phyloP scores from a whole-genome alignment of 1,140 invertebrate species.

The Drosophila sulfurigaster region DNA sequence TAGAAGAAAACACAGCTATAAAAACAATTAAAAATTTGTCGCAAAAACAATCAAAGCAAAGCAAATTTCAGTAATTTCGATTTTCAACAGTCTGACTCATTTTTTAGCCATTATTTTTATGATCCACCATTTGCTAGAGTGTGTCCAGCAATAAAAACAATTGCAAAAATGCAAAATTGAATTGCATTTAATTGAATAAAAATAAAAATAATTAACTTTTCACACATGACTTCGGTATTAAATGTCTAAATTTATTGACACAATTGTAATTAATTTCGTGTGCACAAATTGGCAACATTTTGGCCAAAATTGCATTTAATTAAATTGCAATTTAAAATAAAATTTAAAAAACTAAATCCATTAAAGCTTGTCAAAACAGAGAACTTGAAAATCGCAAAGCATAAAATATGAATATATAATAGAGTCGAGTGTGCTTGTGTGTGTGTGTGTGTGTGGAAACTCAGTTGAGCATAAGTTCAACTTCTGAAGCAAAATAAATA shows the following conservation, averaged over 20 bases:
- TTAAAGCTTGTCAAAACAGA: neutral
- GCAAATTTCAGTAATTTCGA: neutral
- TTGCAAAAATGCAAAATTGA: neutral
- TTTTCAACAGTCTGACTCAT: neutral
- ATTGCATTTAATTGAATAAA: neutral
- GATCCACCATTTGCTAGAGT: too few species aligned
- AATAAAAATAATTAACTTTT: neutral
- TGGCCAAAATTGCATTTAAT: too few species aligned
- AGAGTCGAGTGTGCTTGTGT: neutral
- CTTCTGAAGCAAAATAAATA: conserved; percentile 16
- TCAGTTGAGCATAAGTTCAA: conserved; percentile 14
- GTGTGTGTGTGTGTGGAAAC: neutral
- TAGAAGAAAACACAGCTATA: neutral
- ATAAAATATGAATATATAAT: conserved; percentile 4
- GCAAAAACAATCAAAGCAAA: neutral
- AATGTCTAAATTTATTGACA: conserved; percentile 1
- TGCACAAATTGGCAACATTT: neutral
- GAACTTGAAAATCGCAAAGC: neutral
- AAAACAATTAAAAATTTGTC: neutral
- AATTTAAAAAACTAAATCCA: neutral
- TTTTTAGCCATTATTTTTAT: too few species aligned
- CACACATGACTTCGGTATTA: neutral
- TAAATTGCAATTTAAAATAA: neutral
- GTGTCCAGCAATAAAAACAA: neutral
- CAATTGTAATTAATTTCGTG: neutral